A percentile compares a stretch with the other conserved stretches of the same genome.
Conservation (phyloP, 2,113 vertebrate species). For the Eolophus roseicapilla region DNA sequence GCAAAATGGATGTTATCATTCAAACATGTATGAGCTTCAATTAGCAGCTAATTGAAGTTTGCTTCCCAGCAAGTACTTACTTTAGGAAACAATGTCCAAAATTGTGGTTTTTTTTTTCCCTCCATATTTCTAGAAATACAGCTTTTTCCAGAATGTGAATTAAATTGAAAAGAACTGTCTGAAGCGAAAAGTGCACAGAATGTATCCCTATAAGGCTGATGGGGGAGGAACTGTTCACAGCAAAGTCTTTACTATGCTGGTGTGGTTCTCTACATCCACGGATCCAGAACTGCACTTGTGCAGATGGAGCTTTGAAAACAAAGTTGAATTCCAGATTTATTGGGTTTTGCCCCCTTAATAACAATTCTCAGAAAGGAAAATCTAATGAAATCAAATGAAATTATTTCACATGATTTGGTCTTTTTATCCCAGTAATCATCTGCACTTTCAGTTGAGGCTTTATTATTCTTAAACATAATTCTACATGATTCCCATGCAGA, state of each 20-base stretch:
- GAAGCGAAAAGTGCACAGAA: not conserved
- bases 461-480: constrained; percentile 5
- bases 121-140: not conserved
- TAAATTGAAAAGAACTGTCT: not conserved
- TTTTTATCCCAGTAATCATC: not conserved
- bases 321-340: not conserved
- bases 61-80: not conserved
- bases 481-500: not conserved
- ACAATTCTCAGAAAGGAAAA: not conserved
- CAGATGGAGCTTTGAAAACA: not conserved
- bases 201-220: not conserved
- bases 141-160: not conserved
- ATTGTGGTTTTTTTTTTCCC: not conserved
- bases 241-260: not conserved
- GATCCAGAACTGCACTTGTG: not conserved
- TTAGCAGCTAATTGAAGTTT: not conserved
- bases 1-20: not conserved
- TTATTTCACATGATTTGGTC: not conserved
- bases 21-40: not conserved
- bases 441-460: not conserved
- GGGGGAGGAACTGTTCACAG: not conserved
- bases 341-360: not conserved
- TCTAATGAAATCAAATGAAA: not conserved
- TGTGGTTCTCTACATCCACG: not conserved
- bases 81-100: not conserved